A percentile compares a stretch with the other conserved stretches of the same genome.
Conservation (phyloP, 1,140 invertebrate species). For the Pectinophora gossypiella region DNA sequence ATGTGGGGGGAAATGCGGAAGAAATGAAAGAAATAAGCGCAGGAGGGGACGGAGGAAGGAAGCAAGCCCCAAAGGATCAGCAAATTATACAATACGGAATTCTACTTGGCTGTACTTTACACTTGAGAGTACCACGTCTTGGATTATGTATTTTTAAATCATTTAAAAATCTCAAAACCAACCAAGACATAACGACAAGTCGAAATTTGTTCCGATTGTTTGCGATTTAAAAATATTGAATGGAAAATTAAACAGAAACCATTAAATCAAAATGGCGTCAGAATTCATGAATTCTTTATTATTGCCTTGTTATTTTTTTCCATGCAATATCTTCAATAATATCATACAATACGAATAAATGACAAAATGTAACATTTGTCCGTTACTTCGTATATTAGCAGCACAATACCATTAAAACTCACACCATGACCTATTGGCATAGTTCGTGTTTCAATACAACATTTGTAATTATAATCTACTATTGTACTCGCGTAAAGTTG, state of each 20-base stretch:
- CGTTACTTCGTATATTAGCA: background rate
- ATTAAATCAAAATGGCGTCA: background rate
- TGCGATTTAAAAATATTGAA: slow-evolving; percentile 21
- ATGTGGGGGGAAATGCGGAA: slow-evolving; percentile 38
- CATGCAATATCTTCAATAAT: slow-evolving; percentile 6
- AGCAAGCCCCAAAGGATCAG: slow-evolving; percentile 53
- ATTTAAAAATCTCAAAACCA: slow-evolving; percentile 6
- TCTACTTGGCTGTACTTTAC: slow-evolving; percentile 67
- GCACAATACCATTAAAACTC: background rate
- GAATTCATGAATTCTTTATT: background rate
- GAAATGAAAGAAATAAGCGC: slow-evolving; percentile 44
- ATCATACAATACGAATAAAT: slow-evolving; percentile 6
- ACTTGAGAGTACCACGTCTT: background rate
- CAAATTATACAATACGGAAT: slow-evolving; percentile 35
- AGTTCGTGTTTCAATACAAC: slow-evolving; percentile 12
- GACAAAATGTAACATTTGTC: background rate
- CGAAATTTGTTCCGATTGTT: slow-evolving; percentile 23
- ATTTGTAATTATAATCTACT: background rate
- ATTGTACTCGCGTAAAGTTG: too few relatives aligned
- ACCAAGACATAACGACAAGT: slow-evolving; percentile 16
- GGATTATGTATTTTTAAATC: background rate
- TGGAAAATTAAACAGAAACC: background rate
- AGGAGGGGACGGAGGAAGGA: slow-evolving; percentile 27
- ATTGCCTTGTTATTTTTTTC: background rate
- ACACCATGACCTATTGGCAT: slow-evolving; percentile 13